Evolutionary conservation across 2,888 invertebrate species (phyloP), one percentile per base, ranked within the genome.

Genomic region (Anthoptus insignis): DNA sequence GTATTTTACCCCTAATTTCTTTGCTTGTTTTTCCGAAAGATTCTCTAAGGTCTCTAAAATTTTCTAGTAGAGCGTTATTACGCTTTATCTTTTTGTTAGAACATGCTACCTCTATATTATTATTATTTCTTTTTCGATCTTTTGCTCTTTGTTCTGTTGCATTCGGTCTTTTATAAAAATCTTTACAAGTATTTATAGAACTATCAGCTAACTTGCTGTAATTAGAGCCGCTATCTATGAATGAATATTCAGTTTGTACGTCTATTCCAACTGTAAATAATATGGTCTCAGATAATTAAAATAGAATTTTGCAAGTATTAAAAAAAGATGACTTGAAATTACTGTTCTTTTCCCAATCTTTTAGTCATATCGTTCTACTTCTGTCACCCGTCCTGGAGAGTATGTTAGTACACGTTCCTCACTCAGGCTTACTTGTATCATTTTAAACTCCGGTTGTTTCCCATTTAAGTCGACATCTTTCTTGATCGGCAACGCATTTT

Each of bases 211-310:
- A 24, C 1, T 37, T 47, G 24, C 9, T 9, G 39, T n/a, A 52
- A 8, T 61, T 56, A 22, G 78, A 72, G 49, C 81, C 72, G 71
- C 84, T 71, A 70, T 80, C 76, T 74, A 82, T 81, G 72, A 91
- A 89, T 37, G 76, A 16, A 70, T 85, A 89, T 76, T 90, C 88
- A 64, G 82, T 79, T 19, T 87, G 81, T 3, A 76, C 84, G 73
- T 95, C 94, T 22, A 95, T 85, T 1, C 95, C 95, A 74, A 93
- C 95, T 95, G 79, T 57, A 92, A 91, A 67, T 59, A 65, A 64
- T 21, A 21, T 3, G 13, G 13, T 22, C n/a, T n/a, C n/a, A n/a
- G n/a, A n/a, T n/a, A n/a, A n/a, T n/a, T n/a, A n/a, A n/a, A n/a
- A n/a, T n/a, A n/a, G n/a, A n/a, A n/a, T n/a, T n/a, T n/a, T n/a